These are phyloP conservation scores for Eristalinus sepulchralis DNA, from an alignment of 2,888 invertebrate species.

Conservation along the genomic window DNA sequence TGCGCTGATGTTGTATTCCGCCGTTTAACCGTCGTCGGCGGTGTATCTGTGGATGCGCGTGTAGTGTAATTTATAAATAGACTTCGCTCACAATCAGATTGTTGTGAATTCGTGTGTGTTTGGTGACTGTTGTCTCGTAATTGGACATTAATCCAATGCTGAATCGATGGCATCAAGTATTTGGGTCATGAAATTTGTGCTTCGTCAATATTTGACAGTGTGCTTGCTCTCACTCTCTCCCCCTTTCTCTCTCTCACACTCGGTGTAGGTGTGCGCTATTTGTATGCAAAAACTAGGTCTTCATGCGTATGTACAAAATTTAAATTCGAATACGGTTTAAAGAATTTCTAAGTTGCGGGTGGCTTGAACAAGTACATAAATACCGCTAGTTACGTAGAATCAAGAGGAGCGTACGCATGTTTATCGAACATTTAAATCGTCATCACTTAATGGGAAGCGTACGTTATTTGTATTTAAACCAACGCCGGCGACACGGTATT, in stretches of 20 bases:
- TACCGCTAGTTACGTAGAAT: constrained; percentile 1
- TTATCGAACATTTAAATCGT: background rate
- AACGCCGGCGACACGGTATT: background rate
- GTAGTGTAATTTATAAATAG: constrained; percentile 38
- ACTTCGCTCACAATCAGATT: constrained; percentile 24
- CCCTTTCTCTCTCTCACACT: too few relatives aligned
- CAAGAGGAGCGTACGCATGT: background rate
- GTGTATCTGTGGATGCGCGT: background rate
- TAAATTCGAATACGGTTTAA: background rate
- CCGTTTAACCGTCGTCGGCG: constrained; percentile 5
- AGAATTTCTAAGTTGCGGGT: background rate
- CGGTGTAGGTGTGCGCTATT: background rate
- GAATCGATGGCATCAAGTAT: constrained; percentile 52
- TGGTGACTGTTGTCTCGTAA: constrained; percentile 41
- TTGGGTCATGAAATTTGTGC: constrained; percentile 48
- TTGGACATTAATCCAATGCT: constrained; percentile 55
- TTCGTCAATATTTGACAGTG: constrained; percentile 28
- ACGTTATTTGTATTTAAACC: background rate
- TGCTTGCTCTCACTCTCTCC: background rate
- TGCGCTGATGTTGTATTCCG: constrained; percentile 11
- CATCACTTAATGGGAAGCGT: background rate
- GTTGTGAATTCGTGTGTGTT: constrained; percentile 28
- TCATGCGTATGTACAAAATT: background rate
- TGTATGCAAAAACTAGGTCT: constrained; percentile 14
- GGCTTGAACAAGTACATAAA: background rate